A percentile compares a stretch with the other conserved stretches of the same genome.
Evolutionary conservation across 2,888 invertebrate species (phyloP).

Genomic region (Synergus laeviventris): DNA sequence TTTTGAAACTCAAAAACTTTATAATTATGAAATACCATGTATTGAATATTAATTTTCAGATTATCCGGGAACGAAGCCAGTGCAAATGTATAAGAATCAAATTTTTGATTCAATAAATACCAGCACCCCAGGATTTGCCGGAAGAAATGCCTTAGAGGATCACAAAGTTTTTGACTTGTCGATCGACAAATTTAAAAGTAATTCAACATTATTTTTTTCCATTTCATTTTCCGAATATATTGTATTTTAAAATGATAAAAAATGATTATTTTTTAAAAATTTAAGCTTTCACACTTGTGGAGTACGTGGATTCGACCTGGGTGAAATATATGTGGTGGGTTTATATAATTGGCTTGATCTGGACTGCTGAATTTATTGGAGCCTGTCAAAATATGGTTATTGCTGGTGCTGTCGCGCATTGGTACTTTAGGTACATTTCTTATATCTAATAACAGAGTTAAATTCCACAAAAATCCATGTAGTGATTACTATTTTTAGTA

Average conservation of each 20-base stretch:
- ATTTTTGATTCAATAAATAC: slow-evolving; percentile 65
- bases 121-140: slow-evolving; percentile 57
- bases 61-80: slow-evolving; percentile 73
- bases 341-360: slow-evolving; percentile 87
- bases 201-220: slow-evolving; percentile 51
- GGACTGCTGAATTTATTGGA: slow-evolving; percentile 96
- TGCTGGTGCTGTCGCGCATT: slow-evolving; percentile 93
- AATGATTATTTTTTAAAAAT: slow-evolving; percentile 1
- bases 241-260: neutral
- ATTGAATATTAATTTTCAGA: slow-evolving; percentile 60
- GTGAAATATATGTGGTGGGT: slow-evolving; percentile 97
- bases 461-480: neutral
- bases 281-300: slow-evolving; percentile 81
- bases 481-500: neutral
- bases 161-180: slow-evolving; percentile 50
- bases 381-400: slow-evolving; percentile 96
- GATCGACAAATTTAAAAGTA: slow-evolving; percentile 39
- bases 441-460: slow-evolving; percentile 7
- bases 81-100: slow-evolving; percentile 64
- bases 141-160: slow-evolving; percentile 56
- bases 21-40: slow-evolving; percentile 12
- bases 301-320: slow-evolving; percentile 87
- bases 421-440: slow-evolving; percentile 89
- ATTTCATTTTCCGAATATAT: neutral
- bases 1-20: neutral